A percentile compares a stretch with the other conserved stretches of the same genome.
Evolutionary conservation across 2,888 invertebrate species (phyloP).

Genomic region (Noctua fimbriata): DNA sequence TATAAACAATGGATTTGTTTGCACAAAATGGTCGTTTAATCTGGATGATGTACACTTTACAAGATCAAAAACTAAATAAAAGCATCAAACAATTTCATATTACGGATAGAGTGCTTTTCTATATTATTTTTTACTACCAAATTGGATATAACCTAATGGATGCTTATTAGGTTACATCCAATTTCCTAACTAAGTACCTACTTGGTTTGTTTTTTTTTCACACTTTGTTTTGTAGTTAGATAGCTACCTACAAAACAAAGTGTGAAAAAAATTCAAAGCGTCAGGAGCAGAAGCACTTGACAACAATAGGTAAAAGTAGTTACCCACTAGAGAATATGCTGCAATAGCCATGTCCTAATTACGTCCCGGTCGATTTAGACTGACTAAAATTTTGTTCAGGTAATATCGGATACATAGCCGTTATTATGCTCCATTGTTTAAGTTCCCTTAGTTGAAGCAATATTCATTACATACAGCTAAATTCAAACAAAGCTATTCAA

Average conservation of each 20-base stretch:
- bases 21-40: neutral
- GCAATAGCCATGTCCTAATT: neutral
- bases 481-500: neutral
- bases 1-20: too few species aligned
- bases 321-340: neutral
- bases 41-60: neutral
- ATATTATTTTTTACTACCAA: too few species aligned
- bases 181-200: too few species aligned
- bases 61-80: neutral
- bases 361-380: neutral
- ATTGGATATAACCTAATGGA: too few species aligned
- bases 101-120: neutral
- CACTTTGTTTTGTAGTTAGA: too few species aligned
- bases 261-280: neutral
- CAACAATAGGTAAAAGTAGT: neutral
- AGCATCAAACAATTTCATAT: neutral
- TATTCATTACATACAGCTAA: too few species aligned
- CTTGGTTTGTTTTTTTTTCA: too few species aligned
- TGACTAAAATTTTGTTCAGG: neutral
- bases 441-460: neutral
- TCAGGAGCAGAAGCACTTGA: neutral
- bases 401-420: neutral
- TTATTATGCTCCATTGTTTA: neutral
- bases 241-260: too few species aligned
- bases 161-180: too few species aligned